Evolutionary conservation across 2,888 invertebrate species (phyloP), one percentile per base, ranked within the genome.

Genomic region (Diplolepis rosae): DNA sequence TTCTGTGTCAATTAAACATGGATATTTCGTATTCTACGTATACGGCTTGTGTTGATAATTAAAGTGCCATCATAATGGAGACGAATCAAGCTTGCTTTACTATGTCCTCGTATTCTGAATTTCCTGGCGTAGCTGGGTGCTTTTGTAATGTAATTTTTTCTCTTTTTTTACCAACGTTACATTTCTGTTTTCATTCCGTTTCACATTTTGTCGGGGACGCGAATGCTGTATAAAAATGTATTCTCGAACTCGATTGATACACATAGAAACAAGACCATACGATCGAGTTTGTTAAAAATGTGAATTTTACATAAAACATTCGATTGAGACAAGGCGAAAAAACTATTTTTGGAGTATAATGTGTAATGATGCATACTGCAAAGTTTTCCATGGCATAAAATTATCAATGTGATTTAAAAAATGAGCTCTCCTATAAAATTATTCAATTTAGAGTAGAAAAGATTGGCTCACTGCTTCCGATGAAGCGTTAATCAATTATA

Each of bases 181-280:
- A 85, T 83, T 86, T 85, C 82, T 84, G 84, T 86, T 86, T 86
- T 83, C 83, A 84, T 85, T 84, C 82, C 80, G 80, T 81, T 82
- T 84, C 83, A 83, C 85, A 83, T 84, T 84, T 79, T 81, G 77
- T 52, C 45, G 15, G 18, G 27, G 30, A 30, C 30, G 56, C 56
- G 56, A 56, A 56, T 56, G 35, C 56, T 56, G 22, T 22, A 22
- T 56, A 56, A 56, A 56, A 56, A 56, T 32, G 42, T 42, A 42
- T 15, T 42, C 42, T 56, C 35, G 32, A 52, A 30, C 52, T 52
- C 52, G 52, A 52, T 52, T 52, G 52, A 30, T 27, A 52, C 27
- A 52, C 28, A 22, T 56, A 56, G 13, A 15, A 22, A 56, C 11
- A 32, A 1, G 35, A 4, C 11, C 32, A 13, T 6, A 15, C 15